Evolutionary conservation across 2,888 invertebrate species (phyloP).

Genomic region (Chrysotoxum bicinctum): DNA sequence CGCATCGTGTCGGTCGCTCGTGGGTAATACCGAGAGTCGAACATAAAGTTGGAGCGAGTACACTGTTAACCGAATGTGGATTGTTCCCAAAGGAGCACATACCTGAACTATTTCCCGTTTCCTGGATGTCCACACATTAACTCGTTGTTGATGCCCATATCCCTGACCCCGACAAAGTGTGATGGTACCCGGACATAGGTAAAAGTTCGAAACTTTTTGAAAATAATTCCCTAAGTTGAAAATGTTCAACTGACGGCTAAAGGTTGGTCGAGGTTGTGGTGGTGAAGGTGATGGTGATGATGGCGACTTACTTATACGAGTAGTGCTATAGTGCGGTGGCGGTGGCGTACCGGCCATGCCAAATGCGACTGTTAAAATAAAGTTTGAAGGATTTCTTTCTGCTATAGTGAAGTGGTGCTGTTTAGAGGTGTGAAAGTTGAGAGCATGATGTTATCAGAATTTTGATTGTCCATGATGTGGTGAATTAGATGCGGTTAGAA

Average conservation of each 20-base stretch:
- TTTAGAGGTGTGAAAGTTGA: slow-evolving; percentile 47
- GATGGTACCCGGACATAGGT: slow-evolving; percentile 4
- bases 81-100: slow-evolving; percentile 7
- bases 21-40: background rate
- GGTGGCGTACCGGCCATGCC: background rate
- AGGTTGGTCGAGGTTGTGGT: background rate
- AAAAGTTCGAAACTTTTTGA: slow-evolving; percentile 58
- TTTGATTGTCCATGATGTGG: slow-evolving; percentile 67
- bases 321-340: background rate
- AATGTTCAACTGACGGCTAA: slow-evolving; percentile 19
- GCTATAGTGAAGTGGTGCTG: background rate
- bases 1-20: background rate
- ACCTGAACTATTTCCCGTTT: slow-evolving; percentile 24
- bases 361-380: background rate
- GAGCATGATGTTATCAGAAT: slow-evolving; percentile 66
- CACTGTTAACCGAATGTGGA: slow-evolving; percentile 7
- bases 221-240: slow-evolving; percentile 67
- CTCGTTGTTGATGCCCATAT: slow-evolving; percentile 15
- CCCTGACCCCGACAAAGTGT: slow-evolving; percentile 16
- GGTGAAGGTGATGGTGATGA: background rate
- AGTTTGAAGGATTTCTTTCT: slow-evolving; percentile 23
- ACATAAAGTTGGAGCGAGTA: background rate
- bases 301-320: background rate
- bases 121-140: slow-evolving; percentile 29
- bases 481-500: slow-evolving; percentile 59